Evolutionary conservation across 2,888 invertebrate genomes (phyloP), one percentile per base, ranked within the genome.

Genomic region (Lissonota sp.): DNA sequence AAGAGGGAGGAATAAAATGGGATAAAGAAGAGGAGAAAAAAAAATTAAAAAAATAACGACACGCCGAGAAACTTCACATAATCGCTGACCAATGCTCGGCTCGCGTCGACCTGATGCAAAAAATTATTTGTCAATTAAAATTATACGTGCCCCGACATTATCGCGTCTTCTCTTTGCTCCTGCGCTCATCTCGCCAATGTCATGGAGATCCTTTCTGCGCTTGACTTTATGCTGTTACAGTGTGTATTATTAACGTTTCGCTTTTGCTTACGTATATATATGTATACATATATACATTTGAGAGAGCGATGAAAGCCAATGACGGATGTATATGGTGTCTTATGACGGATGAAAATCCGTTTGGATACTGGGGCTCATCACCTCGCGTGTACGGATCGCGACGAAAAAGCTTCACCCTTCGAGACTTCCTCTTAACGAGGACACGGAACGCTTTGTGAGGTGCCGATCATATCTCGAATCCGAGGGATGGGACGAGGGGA

Each of bases 91-190:
- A 87, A 81, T 79, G 81, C 80, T 80, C 74, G 69, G 79, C 72
- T 81, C 81, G 80, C 70, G 73, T 74, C 70, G 67, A 70, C 62
- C 26, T 49, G 40, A 26, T 5, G 78, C 86, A 89, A 88, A 88
- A 88, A 89, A 86, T 88, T 86, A 87, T 88, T 88, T 85, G 88
- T 88, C 88, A 88, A 88, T 89, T 88, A 88, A 88, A 87, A 88
- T 85, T 86, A 86, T 86, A 86, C 84, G 80, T 86, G 83, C 79
- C 76, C 69, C 84, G 83, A 82, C 84, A 85, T 84, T 85, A 84
- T 83, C 84, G 79, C 79, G 81, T 83, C 78, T 75, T 26, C 72
- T 46, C 55, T 44, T 6, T 39, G 55, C 62, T 53, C 51, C 14
- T 14, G 53, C 14, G 53, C 53, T 53, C 73, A 73, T 77, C 80